Evolutionary conservation across 2,113 vertebrate species (phyloP), one percentile per base, ranked within the genome.

Genomic region (Plotosus lineatus): DNA sequence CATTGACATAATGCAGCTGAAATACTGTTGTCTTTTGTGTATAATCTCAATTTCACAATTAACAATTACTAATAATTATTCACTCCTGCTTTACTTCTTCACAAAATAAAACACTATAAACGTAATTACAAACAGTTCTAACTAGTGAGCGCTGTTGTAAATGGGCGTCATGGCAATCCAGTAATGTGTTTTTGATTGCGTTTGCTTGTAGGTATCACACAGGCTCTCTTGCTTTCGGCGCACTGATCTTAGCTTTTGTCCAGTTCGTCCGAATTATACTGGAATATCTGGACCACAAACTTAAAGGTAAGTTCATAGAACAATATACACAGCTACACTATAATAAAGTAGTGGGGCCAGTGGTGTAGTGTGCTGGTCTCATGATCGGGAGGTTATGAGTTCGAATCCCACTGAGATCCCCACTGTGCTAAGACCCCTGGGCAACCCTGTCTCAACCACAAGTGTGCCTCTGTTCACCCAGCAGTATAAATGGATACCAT

Each of bases 181-280:
- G 3, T 72, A 50, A 19, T n/a, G 0, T 82, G 12, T 21, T 11
- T 77, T 69, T 75, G 31, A 77, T 10, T n/a, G n/a, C n/a, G n/a
- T n/a, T 74, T 61, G 12, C 12, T 4, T 82, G 73, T 86, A 98
- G 97, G 65, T 98, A 96, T 89, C 97, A 98, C 89, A 96, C 95
- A 23, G 96, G 97, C 42, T 97, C 97, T 0, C 88, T 98, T 85
- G 97, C 97, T 6, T 96, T 97, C 72, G 97, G 97, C 66, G 93
- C 97, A 65, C 91, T 98, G 83, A 93, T 97, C 90, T 92, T 98
- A 82, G 94, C 96, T 60, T 17, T 94, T 72, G 88, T 96, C 68
- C 96, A 97, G 68, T 83, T 95, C 48, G 88, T 96, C 82, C 92
- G 94, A 86, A 85, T 96, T 53, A 51, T 95, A 55, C 85, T 97